Evolutionary conservation across 2,113 vertebrate genomes (phyloP).

Genomic region (Balaeniceps rex): DNA sequence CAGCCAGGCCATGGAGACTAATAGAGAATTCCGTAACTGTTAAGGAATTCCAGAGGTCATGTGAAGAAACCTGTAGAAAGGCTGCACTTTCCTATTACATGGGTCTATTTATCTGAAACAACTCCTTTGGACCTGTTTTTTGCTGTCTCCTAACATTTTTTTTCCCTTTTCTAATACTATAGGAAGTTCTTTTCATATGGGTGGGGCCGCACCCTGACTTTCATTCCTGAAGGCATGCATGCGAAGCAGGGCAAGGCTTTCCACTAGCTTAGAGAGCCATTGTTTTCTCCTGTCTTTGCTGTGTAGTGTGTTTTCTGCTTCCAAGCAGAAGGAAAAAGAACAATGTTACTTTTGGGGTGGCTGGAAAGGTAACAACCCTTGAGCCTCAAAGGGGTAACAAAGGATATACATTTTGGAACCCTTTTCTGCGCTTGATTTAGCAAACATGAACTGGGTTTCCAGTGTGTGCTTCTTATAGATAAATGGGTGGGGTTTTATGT

Average conservation of each 20-base stretch:
- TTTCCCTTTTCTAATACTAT: neutral
- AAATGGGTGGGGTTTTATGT: neutral
- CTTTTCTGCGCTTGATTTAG: neutral
- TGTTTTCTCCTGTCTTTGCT: neutral
- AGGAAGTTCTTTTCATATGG: conserved; percentile 15
- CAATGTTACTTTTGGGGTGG: neutral
- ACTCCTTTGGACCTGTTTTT: neutral
- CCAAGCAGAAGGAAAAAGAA: neutral
- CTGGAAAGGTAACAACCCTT: neutral
- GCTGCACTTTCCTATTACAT: neutral
- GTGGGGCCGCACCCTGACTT: conserved; percentile 33
- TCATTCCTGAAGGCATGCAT: neutral
- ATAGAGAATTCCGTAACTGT: neutral
- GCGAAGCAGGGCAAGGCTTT: neutral
- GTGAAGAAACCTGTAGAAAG: neutral
- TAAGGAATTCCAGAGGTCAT: neutral
- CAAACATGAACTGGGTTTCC: neutral
- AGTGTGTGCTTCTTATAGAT: neutral
- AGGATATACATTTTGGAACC: neutral
- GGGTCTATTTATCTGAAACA: neutral
- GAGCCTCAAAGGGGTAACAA: neutral
- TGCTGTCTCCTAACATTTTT: neutral
- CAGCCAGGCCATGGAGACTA: accelerated
- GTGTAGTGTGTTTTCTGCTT: neutral
- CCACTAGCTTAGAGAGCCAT: neutral